These are phyloP conservation scores for Festucalex cinctus DNA, from an alignment of 2,113 vertebrate genomes.

Conservation along the genomic window DNA sequence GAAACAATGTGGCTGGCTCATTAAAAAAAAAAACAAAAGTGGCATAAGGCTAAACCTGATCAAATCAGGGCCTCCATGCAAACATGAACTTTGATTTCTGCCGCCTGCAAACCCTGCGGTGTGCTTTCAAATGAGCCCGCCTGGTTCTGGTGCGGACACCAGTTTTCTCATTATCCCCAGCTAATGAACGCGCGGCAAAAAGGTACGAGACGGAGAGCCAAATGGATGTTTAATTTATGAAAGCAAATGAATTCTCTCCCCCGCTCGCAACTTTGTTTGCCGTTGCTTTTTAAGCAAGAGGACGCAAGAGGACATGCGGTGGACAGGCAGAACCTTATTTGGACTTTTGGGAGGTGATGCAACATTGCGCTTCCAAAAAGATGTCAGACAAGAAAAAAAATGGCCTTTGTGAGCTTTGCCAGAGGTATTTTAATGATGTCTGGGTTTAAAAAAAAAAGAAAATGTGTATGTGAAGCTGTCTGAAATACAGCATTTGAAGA, in stretches of 20 bases:
- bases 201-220: constrained; percentile 14
- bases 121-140: constrained; percentile 46
- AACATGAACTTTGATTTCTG: neutral
- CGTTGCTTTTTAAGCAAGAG: constrained; percentile 42
- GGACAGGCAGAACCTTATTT: constrained; percentile 63
- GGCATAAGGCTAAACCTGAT: neutral
- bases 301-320: neutral
- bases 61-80: neutral
- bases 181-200: constrained; percentile 46
- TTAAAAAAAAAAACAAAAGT: neutral
- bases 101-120: constrained; percentile 19
- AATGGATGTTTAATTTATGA: constrained; percentile 58
- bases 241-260: constrained; percentile 32
- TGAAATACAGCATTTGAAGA: neutral
- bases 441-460: constrained; percentile 14
- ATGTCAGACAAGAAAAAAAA: constrained; percentile 53
- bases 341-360: constrained; percentile 54
- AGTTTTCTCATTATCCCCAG: constrained; percentile 57
- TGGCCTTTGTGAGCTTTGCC: constrained; percentile 48
- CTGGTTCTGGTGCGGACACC: constrained; percentile 43
- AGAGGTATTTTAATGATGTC: constrained; percentile 60
- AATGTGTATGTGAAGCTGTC: neutral
- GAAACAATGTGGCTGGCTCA: neutral
- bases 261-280: constrained; percentile 47
- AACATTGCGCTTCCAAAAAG: constrained; percentile 45